phyloP scores from a whole-genome alignment of 2,888 invertebrate species.

The Agelastica alni region DNA sequence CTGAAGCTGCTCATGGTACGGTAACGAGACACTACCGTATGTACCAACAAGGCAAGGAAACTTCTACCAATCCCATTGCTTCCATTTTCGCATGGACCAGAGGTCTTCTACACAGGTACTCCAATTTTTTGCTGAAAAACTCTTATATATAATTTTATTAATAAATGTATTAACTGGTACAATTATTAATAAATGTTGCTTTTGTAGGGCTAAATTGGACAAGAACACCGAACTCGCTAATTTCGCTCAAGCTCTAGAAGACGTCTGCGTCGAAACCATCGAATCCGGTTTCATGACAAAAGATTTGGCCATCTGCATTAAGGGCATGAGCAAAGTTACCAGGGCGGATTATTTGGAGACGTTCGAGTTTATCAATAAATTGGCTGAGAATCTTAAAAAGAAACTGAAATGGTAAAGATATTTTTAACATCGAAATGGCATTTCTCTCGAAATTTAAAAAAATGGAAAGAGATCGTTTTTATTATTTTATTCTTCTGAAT shows the following conservation, averaged over 20 bases:
- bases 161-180: no score
- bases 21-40: constrained; percentile 60
- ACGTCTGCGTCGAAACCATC: constrained; percentile 92
- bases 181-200: no score
- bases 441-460: no score
- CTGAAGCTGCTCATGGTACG: constrained; percentile 98
- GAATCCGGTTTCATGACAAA: constrained; percentile 97
- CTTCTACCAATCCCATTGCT: constrained; percentile 98
- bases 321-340: constrained; percentile 81
- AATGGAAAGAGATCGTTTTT: background rate
- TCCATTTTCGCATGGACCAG: constrained; percentile 99
- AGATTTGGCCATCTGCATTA: constrained; percentile 97
- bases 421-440: no score
- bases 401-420: no score
- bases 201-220: constrained; percentile 78
- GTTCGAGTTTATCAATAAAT: constrained; percentile 94
- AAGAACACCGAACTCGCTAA: constrained; percentile 73
- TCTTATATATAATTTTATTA: background rate
- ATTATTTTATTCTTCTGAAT: background rate
- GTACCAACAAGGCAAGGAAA: constrained; percentile 94
- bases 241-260: constrained; percentile 87
- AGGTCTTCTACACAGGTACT: constrained; percentile 72
- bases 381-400: constrained; percentile 84
- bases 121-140: background rate
- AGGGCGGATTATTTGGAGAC: constrained; percentile 92